Evolutionary conservation across 2,888 invertebrate species (phyloP).

Genomic region (Pyrrhosoma nymphula): DNA sequence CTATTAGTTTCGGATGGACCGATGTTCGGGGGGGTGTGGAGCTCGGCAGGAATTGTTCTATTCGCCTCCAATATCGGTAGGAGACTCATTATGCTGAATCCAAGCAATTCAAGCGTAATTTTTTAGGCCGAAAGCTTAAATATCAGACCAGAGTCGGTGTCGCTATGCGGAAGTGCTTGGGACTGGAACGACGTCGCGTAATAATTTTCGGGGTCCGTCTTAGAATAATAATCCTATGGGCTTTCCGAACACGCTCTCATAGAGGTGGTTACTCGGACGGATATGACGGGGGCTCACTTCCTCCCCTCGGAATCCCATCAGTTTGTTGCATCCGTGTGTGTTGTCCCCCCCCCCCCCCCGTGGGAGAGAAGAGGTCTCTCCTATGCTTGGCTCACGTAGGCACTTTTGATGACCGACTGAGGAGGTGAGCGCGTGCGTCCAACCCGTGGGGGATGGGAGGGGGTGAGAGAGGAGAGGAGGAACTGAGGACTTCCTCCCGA

Average conservation of each 20-base stretch:
- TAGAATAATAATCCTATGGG: not conserved
- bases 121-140: not conserved
- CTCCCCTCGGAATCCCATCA: not conserved
- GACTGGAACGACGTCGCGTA: not conserved
- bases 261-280: not conserved
- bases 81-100: not conserved
- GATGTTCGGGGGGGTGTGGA: too few relatives aligned
- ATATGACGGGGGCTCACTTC: not conserved
- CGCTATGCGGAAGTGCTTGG: not conserved
- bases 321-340: not conserved
- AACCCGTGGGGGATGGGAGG: not conserved
- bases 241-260: not conserved
- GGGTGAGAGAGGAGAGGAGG: too few relatives aligned
- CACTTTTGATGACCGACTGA: constrained; percentile 60
- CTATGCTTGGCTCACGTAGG: constrained; percentile 37
- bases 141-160: not conserved
- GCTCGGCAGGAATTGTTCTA: too few relatives aligned
- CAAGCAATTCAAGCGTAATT: not conserved
- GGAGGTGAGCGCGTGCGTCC: constrained; percentile 36
- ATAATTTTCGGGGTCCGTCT: not conserved
- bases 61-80: too few relatives aligned
- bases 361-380: not conserved
- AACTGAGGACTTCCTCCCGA: not conserved
- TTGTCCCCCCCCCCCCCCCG: not conserved
- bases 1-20: too few relatives aligned